Base-by-base conservation (phyloP, 2,113 vertebrate genomes). In the Odocoileus virginianus region DNA sequence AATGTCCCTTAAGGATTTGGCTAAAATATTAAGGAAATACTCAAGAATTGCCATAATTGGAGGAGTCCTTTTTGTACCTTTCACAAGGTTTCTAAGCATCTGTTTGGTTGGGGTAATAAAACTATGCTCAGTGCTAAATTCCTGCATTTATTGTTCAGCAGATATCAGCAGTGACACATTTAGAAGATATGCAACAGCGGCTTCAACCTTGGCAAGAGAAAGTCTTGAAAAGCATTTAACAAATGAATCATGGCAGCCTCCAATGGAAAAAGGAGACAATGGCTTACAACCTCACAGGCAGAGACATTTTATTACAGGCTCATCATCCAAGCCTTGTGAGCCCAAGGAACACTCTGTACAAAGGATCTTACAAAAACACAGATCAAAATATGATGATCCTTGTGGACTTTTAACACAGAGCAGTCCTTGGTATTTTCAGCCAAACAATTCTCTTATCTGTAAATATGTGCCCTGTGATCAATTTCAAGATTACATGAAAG, bases 381-480 rank as follows among this genome's bases (percentile, higher is more conserved):
- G 90, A 97, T 95, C 84, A 88, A 92, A 87, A 84, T 88, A 74
- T 47, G 55, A 94, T n/a, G 89, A 96, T 91, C 92, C 94, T 50
- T 55, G 54, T 54, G 67, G 91, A 87, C 92, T 82, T n/a, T 55
- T 93, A 93, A 94, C 97, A 95, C 3, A 43, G 87, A 98, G 92
- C 43, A 97, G 84, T 95, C 94, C 97, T 52, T 76, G 40, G 76
- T 94, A 94, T 97, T 96, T 96, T n/a, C 97, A 98, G 43, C 60
- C 95, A 67, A 95, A 93, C 30, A 94, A 50, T 54, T 89, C 91
- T 89, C 96, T 98, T 96, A 93, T 98, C 96, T 98, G 98, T 97
- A 98, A 98, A 98, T 98, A 98, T 83, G 96, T 98, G 71, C 64
- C 97, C 58, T 84, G 58, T 95, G 96, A 98, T 95, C 97, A 98